Evolutionary conservation across 2,113 vertebrate species (phyloP), one percentile per base, ranked within the genome.

Genomic region (Mirza zaza): DNA sequence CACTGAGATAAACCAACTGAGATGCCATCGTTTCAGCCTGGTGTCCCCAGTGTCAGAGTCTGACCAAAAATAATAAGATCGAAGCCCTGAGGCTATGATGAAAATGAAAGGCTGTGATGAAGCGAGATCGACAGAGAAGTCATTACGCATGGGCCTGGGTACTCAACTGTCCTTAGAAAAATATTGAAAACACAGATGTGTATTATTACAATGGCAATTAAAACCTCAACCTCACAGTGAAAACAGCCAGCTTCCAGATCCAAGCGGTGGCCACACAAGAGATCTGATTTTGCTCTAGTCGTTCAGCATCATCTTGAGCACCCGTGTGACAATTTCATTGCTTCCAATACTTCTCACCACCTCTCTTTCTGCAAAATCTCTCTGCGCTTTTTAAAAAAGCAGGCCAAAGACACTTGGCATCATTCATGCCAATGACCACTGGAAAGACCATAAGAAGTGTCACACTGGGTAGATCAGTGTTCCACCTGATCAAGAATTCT

Each of bases 31-130:
- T 96, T 94, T 97, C 93, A 91, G 91, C 48, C 77, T 68, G n/a
- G 84, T 48, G 59, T 83, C 73, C 70, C 73, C 2, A 27, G 57
- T 82, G 86, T 92, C 83, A 65, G 50, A 57, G 71, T 87, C 91
- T 59, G 94, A 96, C 87, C 95, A 93, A 95, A 95, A 97, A 90
- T 91, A 95, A 93, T 97, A 95, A 96, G 90, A 96, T 90, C 91
- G 79, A 97, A 97, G 95, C 86, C 94, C 86, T 68, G 50, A 32
- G 87, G 90, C 96, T 90, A 39, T 29, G 65, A 80, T 45, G 88
- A 89, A 90, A 96, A 94, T 45, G 65, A 95, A 95, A 96, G 89
- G 68, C 91, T 68, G 8, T 87, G 93, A 90, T 89, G 73, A 95
- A 95, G 67, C 8, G 1, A 82, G 55, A 73, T 81, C 29, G 65